Conservation (phyloP, 2,888 invertebrate species). For the Eristalinus aeneus region DNA sequence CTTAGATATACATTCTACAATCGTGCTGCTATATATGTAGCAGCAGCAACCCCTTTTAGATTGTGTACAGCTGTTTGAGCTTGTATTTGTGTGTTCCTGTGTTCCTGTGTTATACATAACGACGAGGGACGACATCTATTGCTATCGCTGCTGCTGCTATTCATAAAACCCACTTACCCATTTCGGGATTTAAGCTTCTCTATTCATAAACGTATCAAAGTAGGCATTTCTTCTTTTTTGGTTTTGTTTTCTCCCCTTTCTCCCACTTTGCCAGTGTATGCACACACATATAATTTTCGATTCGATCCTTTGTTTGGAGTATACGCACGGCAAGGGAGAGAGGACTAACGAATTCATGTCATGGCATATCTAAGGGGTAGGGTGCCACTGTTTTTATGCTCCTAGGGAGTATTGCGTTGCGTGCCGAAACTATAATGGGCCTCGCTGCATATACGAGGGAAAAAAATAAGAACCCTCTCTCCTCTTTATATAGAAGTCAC, state of each 20-base stretch:
- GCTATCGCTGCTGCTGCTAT: conserved; percentile 47
- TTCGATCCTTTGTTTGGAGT: conserved; percentile 65
- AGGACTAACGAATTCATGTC: conserved; percentile 23
- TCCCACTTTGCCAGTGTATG: neutral
- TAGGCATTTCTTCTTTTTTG: conserved; percentile 52
- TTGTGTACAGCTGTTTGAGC: conserved; percentile 23
- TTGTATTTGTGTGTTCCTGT: neutral
- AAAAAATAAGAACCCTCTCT: conserved; percentile 31
- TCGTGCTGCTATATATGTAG: neutral
- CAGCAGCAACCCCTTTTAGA: conserved; percentile 58
- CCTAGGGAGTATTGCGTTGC: conserved; percentile 62
- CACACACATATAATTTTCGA: conserved; percentile 50
- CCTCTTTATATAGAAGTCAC: conserved; percentile 59
- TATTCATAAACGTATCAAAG: conserved; percentile 69
- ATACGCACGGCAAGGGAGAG: conserved; percentile 37
- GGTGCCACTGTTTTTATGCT: conserved; percentile 62
- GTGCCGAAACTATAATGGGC: conserved; percentile 45
- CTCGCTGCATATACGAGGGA: neutral
- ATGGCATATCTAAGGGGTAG: conserved; percentile 40
- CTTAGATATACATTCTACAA: conserved; percentile 51
- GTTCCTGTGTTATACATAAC: conserved; percentile 41
- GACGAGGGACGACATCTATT: conserved; percentile 61
- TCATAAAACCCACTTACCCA: conserved; percentile 71
- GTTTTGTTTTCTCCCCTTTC: conserved; percentile 16
- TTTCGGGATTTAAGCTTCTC: conserved; percentile 69